Evolutionary conservation across 2,797 vertebrate genomes (phyloP).

Genomic region (Capromys pilorides): DNA sequence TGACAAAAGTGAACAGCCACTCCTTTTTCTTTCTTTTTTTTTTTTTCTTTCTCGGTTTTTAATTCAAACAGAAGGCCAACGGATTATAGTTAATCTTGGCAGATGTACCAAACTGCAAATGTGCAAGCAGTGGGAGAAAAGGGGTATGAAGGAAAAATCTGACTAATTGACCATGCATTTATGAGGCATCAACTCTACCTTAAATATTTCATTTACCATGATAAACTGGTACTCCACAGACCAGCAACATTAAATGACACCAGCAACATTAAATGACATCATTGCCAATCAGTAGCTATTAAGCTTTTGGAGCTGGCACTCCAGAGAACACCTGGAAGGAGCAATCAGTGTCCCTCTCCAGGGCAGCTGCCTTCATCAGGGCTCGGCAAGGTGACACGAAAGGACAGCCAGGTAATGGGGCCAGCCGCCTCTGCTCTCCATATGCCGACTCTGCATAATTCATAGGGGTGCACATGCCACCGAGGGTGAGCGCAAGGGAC

Average conservation of each 20-base stretch:
- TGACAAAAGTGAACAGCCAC: background rate
- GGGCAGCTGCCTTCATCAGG: constrained; percentile 70
- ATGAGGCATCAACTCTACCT: background rate
- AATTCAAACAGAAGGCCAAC: background rate
- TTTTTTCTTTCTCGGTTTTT: no score
- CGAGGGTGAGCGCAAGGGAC: background rate
- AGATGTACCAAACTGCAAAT: background rate
- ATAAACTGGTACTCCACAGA: constrained; percentile 54
- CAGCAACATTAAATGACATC: background rate
- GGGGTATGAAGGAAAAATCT: background rate
- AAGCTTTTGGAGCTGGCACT: constrained; percentile 69
- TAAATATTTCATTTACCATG: background rate
- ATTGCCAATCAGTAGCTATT: constrained; percentile 65
- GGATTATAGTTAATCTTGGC: constrained; percentile 9
- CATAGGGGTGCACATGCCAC: background rate
- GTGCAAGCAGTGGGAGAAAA: background rate
- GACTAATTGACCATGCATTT: background rate
- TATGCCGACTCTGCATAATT: background rate
- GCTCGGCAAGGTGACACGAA: constrained; percentile 74
- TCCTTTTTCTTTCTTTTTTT: background rate
- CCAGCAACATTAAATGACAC: constrained; percentile 35
- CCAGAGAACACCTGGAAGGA: constrained; percentile 68
- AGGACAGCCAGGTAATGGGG: constrained; percentile 61
- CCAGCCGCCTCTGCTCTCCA: constrained; percentile 73
- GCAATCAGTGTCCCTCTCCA: constrained; percentile 50